A percentile compares a stretch with the other conserved stretches of the same genome.
phyloP scores from a whole-genome alignment of 1,140 invertebrate species.

The Reticulitermes speratus region DNA sequence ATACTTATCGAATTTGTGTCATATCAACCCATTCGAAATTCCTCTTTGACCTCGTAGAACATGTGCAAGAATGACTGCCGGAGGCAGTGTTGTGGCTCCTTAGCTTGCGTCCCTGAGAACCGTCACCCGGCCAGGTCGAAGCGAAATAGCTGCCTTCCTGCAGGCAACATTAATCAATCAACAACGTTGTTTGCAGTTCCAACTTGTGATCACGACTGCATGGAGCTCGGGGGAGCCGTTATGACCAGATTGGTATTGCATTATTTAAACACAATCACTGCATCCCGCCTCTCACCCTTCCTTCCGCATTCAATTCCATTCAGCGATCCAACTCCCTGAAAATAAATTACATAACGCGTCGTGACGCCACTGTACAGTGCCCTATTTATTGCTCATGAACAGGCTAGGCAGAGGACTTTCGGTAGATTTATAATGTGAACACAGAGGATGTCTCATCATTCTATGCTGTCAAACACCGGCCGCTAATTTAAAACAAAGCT shows the following conservation, averaged over 20 bases:
- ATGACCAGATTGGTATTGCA: slow-evolving; percentile 11
- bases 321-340: not conserved
- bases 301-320: slow-evolving; percentile 15
- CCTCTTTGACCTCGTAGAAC: no score
- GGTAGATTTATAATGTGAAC: not conserved
- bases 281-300: not conserved
- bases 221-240: slow-evolving; percentile 2
- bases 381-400: slow-evolving; percentile 7
- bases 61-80: no score
- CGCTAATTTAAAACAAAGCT: not conserved
- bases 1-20: no score
- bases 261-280: slow-evolving; percentile 17
- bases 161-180: slow-evolving; percentile 18
- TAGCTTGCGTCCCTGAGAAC: not conserved
- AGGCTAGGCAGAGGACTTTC: not conserved
- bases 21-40: no score
- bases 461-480: not conserved
- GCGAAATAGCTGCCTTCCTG: not conserved
- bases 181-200: slow-evolving; percentile 17
- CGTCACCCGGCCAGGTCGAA: not conserved
- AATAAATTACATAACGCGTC: slow-evolving; percentile 8
- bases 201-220: not conserved
- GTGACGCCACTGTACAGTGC: not conserved
- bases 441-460: not conserved
- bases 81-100: not conserved